A percentile compares a stretch with the other conserved stretches of the same genome.
Evolutionary conservation across 1,140 invertebrate species (phyloP).

Genomic region (Orussus abietinus): DNA sequence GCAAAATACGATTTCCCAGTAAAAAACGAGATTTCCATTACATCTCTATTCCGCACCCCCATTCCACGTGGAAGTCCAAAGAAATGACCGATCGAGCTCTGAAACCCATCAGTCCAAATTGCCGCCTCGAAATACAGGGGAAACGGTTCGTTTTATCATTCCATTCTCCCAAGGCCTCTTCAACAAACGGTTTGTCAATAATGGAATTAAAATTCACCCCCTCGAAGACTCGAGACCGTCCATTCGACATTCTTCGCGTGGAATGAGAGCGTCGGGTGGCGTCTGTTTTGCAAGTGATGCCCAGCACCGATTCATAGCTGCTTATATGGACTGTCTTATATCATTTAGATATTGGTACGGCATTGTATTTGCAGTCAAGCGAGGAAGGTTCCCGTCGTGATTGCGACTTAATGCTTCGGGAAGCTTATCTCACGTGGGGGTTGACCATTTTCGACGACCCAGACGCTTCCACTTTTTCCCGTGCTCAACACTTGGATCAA

Average conservation of each 20-base stretch:
- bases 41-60: too few relatives aligned
- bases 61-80: too few relatives aligned
- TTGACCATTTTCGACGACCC: slow-evolving; percentile 66
- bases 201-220: too few relatives aligned
- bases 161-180: too few relatives aligned
- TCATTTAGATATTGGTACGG: slow-evolving; percentile 19
- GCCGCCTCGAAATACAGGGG: too few relatives aligned
- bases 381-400: slow-evolving; percentile 17
- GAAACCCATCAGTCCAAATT: too few relatives aligned
- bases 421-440: slow-evolving; percentile 59
- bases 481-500: slow-evolving; percentile 62
- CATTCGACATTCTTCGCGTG: not conserved
- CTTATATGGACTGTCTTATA: slow-evolving; percentile 2
- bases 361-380: slow-evolving; percentile 24
- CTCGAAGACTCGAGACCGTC: slow-evolving; percentile 7
- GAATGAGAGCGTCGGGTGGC: slow-evolving; percentile 5
- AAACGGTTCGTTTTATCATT: too few relatives aligned
- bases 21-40: too few relatives aligned
- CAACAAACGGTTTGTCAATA: too few relatives aligned
- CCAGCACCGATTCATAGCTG: not conserved
- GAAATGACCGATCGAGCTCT: too few relatives aligned
- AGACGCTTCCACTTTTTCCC: slow-evolving; percentile 66
- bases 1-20: too few relatives aligned
- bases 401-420: slow-evolving; percentile 29
- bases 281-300: slow-evolving; percentile 7